Percentiles rank a stretch among this genome's conserved stretches.
These are phyloP conservation scores for Archilochus colubris DNA, from an alignment of 2,113 vertebrate genomes.

Conservation along the genomic window DNA sequence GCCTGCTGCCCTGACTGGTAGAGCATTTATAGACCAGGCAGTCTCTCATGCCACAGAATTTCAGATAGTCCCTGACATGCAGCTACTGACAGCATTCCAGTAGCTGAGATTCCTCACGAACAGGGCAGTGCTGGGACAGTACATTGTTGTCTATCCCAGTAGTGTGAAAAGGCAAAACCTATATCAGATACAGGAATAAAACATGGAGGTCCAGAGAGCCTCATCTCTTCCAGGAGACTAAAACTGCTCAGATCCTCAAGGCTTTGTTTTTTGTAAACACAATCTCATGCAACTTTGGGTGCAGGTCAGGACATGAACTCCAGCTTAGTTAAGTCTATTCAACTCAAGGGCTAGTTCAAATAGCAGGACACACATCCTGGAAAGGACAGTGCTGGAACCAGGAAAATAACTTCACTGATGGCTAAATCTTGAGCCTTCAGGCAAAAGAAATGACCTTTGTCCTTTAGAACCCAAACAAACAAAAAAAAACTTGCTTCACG, in stretches of 20 bases:
- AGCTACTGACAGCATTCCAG: not conserved
- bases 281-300: not conserved
- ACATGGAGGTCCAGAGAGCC: not conserved
- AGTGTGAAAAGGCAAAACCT: not conserved
- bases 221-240: not conserved
- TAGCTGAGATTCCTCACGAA: not conserved
- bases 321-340: not conserved
- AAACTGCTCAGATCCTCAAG: not conserved
- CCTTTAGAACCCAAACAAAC: conserved; percentile 19
- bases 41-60: not conserved
- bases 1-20: not conserved
- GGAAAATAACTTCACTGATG: conserved; percentile 12
- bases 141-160: not conserved
- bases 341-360: conserved; percentile 19
- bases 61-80: not conserved
- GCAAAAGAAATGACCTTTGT: conserved; percentile 23
- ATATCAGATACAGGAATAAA: not conserved
- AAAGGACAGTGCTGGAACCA: conserved; percentile 14
- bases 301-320: conserved; percentile 34
- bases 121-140: not conserved
- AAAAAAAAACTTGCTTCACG: not conserved
- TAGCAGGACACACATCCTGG: not conserved
- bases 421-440: conserved; percentile 6
- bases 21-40: not conserved
- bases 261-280: not conserved